A percentile compares a stretch with the other conserved stretches of the same genome.
Conservation (phyloP, 2,113 vertebrate species). For the Rhynchomys soricoides region DNA sequence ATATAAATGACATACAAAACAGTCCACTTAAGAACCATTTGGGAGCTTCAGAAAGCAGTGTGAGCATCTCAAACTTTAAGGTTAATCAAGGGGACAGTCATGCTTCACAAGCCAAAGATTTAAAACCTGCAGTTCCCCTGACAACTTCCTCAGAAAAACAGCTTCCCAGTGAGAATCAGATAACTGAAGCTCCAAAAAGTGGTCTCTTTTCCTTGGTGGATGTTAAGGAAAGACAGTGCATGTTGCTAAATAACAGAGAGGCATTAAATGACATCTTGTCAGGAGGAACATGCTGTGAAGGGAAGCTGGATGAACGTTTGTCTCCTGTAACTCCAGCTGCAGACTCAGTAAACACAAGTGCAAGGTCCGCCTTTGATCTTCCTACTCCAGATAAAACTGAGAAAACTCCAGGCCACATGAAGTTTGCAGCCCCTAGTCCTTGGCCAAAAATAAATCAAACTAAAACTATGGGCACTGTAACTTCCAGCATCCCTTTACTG, state of each 20-base stretch:
- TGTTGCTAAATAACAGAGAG: conserved; percentile 69
- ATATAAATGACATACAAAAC: background rate
- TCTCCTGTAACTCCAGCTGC: conserved; percentile 80
- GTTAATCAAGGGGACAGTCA: conserved; percentile 21
- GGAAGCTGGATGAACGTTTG: conserved; percentile 81
- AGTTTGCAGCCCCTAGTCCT: conserved; percentile 77
- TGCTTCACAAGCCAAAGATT: conserved; percentile 60
- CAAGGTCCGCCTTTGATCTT: conserved; percentile 86
- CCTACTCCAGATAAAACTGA: conserved; percentile 82
- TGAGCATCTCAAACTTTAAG: conserved; percentile 27
- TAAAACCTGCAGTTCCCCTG: conserved; percentile 47
- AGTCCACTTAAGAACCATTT: conserved; percentile 46
- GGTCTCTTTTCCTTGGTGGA: conserved; percentile 59
- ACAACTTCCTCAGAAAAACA: conserved; percentile 61
- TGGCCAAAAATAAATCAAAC: conserved; percentile 84
- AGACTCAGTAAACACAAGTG: conserved; percentile 83
- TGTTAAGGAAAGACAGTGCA: conserved; percentile 72
- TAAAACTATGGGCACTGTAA: conserved; percentile 74
- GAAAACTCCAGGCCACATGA: conserved; percentile 80
- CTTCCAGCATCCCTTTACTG: conserved; percentile 72
- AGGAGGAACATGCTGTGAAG: conserved; percentile 81
- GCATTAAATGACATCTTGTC: conserved; percentile 70
- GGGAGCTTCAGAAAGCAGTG: conserved; percentile 47
- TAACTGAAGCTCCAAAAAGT: conserved; percentile 57
- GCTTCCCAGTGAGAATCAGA: conserved; percentile 67